phyloP scores from a whole-genome alignment of 2,113 vertebrate species.

The Poeciliopsis turrubarensis region DNA sequence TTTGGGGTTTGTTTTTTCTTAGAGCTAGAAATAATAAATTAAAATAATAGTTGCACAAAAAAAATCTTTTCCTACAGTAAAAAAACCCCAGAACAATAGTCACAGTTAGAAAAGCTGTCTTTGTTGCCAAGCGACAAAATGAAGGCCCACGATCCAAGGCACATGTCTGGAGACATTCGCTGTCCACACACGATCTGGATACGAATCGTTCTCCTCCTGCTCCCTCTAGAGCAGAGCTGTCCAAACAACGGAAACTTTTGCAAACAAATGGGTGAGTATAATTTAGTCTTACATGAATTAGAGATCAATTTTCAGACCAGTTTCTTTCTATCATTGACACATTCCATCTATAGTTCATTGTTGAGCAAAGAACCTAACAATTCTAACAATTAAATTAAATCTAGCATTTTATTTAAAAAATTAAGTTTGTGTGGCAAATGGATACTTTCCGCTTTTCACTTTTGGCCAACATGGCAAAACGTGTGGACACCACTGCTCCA shows the following conservation, averaged over 20 bases:
- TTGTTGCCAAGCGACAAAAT: constrained; percentile 18
- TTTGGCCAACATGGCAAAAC: no score
- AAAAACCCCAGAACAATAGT: constrained; percentile 24
- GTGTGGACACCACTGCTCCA: not conserved
- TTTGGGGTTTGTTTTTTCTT: constrained; percentile 39
- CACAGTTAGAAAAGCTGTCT: constrained; percentile 62
- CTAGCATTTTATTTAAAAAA: no score
- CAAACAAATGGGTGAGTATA: no score
- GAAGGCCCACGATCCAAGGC: constrained; percentile 57
- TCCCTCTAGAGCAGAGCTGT: not conserved
- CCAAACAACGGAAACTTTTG: no score
- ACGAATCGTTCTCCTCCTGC: constrained; percentile 19
- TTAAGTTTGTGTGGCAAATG: no score
- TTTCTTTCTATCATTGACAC: no score
- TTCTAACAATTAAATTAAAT: no score
- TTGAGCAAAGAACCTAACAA: no score
- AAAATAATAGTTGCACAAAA: constrained; percentile 45
- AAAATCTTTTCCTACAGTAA: constrained; percentile 44
- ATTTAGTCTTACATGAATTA: no score
- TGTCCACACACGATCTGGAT: constrained; percentile 31
- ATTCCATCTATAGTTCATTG: no score
- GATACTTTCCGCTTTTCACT: no score
- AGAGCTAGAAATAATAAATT: constrained; percentile 65
- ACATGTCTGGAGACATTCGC: constrained; percentile 59
- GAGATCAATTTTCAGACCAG: no score